Evolutionary conservation across 2,888 invertebrate species (phyloP).

Genomic region (Chymomyza fuscimana): DNA sequence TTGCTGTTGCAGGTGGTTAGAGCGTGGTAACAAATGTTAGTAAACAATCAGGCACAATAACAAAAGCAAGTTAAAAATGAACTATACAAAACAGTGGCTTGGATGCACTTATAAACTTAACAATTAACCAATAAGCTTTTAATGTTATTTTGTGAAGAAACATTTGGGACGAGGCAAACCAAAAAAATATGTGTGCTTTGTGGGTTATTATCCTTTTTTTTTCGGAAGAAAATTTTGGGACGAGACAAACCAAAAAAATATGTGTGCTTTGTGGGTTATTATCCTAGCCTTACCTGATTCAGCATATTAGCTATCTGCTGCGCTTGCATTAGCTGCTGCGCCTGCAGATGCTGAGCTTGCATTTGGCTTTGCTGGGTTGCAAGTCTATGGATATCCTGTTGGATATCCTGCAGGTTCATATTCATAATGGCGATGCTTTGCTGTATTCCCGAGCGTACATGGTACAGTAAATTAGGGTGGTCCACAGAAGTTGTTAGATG

Average conservation of each 20-base stretch:
- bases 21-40: conserved; percentile 29
- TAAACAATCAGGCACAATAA: conserved; percentile 12
- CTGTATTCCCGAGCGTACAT: conserved; percentile 54
- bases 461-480: background rate
- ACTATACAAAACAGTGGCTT: background rate
- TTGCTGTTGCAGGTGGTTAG: conserved; percentile 55
- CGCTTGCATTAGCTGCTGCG: conserved; percentile 82
- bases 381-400: conserved; percentile 94
- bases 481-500: conserved; percentile 18
- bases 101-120: conserved; percentile 23
- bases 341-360: conserved; percentile 83
- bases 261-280: background rate
- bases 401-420: conserved; percentile 95
- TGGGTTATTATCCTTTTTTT: background rate
- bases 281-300: conserved; percentile 75
- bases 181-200: background rate
- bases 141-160: background rate
- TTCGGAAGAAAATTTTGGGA: no score
- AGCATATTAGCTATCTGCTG: conserved; percentile 81
- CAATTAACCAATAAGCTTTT: conserved; percentile 10
- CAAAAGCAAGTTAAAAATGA: conserved; percentile 7
- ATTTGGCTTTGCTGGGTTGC: conserved; percentile 90
- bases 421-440: conserved; percentile 85
- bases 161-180: background rate
- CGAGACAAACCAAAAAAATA: no score